These are phyloP conservation scores for Cheumatopsyche charites DNA, from an alignment of 1,140 invertebrate species.

Conservation along the genomic window DNA sequence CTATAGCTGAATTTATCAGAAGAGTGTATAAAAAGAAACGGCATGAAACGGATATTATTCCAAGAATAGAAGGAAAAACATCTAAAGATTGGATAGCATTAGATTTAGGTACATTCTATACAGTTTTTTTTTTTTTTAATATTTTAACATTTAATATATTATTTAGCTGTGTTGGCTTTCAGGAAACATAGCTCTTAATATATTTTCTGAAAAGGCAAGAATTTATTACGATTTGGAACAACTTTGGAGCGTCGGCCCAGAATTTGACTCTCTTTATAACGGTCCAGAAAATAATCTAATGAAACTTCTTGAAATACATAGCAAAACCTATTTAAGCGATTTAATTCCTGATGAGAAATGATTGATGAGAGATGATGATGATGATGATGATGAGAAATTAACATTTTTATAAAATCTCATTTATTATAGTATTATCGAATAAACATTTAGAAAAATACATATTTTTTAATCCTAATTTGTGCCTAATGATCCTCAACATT, in stretches of 20 bases:
- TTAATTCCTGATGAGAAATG: constrained; percentile 63
- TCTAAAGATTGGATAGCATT: constrained; percentile 85
- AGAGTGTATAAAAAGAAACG: constrained; percentile 81
- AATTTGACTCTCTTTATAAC: constrained; percentile 77
- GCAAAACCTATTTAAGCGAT: constrained; percentile 63
- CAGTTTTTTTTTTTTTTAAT: constrained; percentile 6
- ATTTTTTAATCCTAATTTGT: no score
- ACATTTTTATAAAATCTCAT: neutral
- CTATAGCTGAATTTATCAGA: constrained; percentile 77
- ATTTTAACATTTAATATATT: constrained; percentile 42
- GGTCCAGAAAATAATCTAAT: constrained; percentile 63
- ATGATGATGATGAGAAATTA: no score
- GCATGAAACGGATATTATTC: constrained; percentile 67
- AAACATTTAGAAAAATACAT: neutral
- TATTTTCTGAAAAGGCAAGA: constrained; percentile 76
- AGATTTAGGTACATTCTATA: constrained; percentile 75
- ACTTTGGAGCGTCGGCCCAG: constrained; percentile 83
- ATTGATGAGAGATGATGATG: neutral
- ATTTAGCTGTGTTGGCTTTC: constrained; percentile 37
- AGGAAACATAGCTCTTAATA: constrained; percentile 91
- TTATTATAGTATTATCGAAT: neutral
- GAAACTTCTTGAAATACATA: constrained; percentile 69
- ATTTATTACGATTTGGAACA: constrained; percentile 86
- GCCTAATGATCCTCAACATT: no score
- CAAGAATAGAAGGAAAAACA: constrained; percentile 78